Evolutionary conservation across 1,140 invertebrate genomes (phyloP).

Genomic region (Aphelinus atriplicis): DNA sequence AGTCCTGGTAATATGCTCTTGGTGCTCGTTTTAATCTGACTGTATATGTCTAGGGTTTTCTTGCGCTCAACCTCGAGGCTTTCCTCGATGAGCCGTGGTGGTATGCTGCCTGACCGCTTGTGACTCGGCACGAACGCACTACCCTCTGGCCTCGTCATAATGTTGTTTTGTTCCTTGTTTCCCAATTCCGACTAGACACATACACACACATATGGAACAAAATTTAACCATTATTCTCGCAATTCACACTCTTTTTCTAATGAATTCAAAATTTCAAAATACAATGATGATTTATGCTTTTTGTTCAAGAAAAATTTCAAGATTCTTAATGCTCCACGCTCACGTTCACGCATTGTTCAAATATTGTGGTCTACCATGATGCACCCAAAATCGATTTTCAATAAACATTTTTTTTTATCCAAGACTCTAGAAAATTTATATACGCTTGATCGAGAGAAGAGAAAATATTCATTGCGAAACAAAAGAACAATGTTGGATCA

Average conservation of each 20-base stretch:
- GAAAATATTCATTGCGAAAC: no score
- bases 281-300: no score
- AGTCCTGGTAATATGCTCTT: constrained; percentile 58
- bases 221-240: no score
- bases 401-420: neutral
- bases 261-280: no score
- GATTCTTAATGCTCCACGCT: no score
- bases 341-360: neutral
- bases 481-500: no score
- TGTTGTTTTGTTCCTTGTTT: constrained; percentile 26
- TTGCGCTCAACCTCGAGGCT: constrained; percentile 57
- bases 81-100: constrained; percentile 60
- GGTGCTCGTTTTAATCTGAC: constrained; percentile 62
- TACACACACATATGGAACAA: no score
- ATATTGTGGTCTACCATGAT: neutral
- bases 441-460: no score
- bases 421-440: neutral
- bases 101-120: constrained; percentile 60
- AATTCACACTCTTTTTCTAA: no score
- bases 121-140: constrained; percentile 58
- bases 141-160: constrained; percentile 46
- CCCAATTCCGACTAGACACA: constrained; percentile 20
- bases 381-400: neutral
- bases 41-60: constrained; percentile 62
- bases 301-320: no score